These are phyloP conservation scores for Pelodytes ibericus DNA, from an alignment of 2,797 vertebrate genomes.

Conservation along the genomic window DNA sequence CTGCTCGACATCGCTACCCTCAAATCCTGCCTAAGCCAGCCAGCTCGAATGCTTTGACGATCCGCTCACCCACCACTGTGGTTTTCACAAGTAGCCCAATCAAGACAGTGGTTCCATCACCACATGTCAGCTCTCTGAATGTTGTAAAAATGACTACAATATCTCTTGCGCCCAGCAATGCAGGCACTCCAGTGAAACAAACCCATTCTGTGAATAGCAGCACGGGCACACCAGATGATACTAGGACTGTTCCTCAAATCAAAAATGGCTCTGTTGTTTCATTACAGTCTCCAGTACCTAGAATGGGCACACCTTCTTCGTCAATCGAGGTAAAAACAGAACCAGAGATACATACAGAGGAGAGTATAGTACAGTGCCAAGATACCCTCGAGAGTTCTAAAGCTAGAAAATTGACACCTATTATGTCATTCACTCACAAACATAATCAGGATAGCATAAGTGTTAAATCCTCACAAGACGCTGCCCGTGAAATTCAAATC, in stretches of 20 bases:
- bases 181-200: conserved; percentile 75
- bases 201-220: conserved; percentile 73
- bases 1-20: conserved; percentile 89
- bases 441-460: conserved; percentile 70
- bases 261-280: conserved; percentile 83
- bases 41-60: conserved; percentile 81
- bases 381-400: conserved; percentile 67
- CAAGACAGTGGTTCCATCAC: conserved; percentile 90
- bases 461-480: conserved; percentile 81
- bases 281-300: conserved; percentile 78
- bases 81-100: conserved; percentile 93
- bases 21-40: conserved; percentile 97
- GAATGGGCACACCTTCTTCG: conserved; percentile 61
- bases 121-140: conserved; percentile 90
- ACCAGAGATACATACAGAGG: conserved; percentile 80
- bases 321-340: conserved; percentile 86
- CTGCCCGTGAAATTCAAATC: conserved; percentile 76
- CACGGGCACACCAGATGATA: conserved; percentile 72
- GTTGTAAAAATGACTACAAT: conserved; percentile 95
- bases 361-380: conserved; percentile 73
- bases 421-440: conserved; percentile 66
- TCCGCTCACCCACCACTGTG: conserved; percentile 91
- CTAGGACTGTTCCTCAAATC: conserved; percentile 72
- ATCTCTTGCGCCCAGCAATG: conserved; percentile 83
- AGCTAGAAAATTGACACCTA: conserved; percentile 62